Base-by-base conservation (phyloP, 2,797 vertebrate genomes). In the Chloroceryle amazona region DNA sequence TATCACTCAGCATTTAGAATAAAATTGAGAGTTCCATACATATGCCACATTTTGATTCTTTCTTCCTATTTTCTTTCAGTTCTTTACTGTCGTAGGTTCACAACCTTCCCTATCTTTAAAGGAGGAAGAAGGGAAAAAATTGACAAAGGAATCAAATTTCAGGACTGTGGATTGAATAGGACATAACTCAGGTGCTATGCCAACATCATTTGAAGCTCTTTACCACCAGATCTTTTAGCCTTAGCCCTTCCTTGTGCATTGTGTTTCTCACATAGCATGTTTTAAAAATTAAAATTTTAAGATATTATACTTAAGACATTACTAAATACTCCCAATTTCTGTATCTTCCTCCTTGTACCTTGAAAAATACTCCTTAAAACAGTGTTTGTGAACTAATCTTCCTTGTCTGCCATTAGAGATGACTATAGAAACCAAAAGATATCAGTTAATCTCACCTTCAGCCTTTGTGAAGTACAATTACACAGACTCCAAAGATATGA, bases 91-190 rank as follows among this genome's bases (percentile, higher is more conserved):
- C 25, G 17, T 62, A 44, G 44, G 19, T 44, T 20, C 44, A 44
- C 44, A 44, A 44, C 20, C 19, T 9, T 44, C 19, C 19, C 44
- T 44, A 44, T 44, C 20, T 44, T 44, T 44, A 20, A 44, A 29
- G 7, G 7, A 5, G 2, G 10, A 6, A 18, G 2, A 2, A 37
- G 3, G 8, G 8, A 2, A 19, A 61, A 31, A 67, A 6, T 10
- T 7, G 58, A 17, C 14, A 57, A 33, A 52, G 3, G n/a, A 33
- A 35, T 61, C 17, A 58, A 78, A 67, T 63, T 63, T 20, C 5
- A 8, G 4, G 13, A 31, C 9, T 22, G 8, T 60, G 35, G 8
- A 28, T 41, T 73, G 23, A 42, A 47, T 6, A 63, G 6, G 16
- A 68, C 5, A 23, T 25, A 67, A 28, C 5, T 39, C 18, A 29